Evolutionary conservation across 2,113 vertebrate species (phyloP), one percentile per base, ranked within the genome.

Genomic region (Prunella himalayana): DNA sequence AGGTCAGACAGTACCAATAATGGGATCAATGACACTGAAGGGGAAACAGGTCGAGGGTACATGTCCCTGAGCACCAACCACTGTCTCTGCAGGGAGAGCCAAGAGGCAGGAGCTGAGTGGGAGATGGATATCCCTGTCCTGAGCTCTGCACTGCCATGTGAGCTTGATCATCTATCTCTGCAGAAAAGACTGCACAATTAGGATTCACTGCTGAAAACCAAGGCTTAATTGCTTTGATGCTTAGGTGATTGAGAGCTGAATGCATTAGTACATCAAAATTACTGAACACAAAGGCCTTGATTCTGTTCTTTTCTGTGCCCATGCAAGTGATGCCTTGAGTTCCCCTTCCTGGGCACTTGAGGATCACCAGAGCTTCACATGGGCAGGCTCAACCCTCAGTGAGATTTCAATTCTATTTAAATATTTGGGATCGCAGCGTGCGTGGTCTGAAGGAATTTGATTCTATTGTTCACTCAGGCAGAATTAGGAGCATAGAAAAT

Each of bases 181-280:
- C 83, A 82, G 60, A 3, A 13, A 82, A 89, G 76, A 45, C 86
- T 44, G 47, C 68, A 41, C 73, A 50, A 92, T 94, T 92, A 94
- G 86, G 84, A 96, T 91, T 85, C 87, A 11, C 70, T 78, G 82
- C 61, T 59, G 76, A 94, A 95, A 95, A 71, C 41, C 68, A 12
- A 14, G 17, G 72, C 71, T 88, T 97, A 96, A 95, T 95, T 95
- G 94, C 93, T 80, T 95, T 88, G 93, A 95, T 90, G 76, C 79
- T 91, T 65, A 96, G 80, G 91, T 93, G 88, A 91, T 64, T 91
- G 89, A 94, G 86, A 92, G 69, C 90, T 90, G 91, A 96, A 91
- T 84, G 88, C 83, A 59, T 85, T 61, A 94, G 64, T 35, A 39
- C 5, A 8, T 87, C 80, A 94, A 50, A 84, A 95, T 90, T 90